Evolutionary conservation across 1,140 invertebrate species (phyloP).

Genomic region (Mizuhopecten yessoensis): DNA sequence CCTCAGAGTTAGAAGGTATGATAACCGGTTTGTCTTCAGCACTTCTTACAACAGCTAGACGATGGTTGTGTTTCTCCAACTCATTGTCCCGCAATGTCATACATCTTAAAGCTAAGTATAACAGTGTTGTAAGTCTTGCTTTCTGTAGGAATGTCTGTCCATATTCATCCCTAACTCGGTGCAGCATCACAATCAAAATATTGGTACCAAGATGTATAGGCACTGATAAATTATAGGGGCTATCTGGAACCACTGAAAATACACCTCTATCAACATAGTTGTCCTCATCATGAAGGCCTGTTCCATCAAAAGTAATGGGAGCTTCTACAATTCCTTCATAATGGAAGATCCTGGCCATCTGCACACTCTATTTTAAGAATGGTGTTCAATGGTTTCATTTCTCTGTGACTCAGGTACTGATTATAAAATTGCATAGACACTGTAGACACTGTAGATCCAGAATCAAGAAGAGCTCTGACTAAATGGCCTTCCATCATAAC

Average conservation of each 20-base stretch:
- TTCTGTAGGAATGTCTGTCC: background rate
- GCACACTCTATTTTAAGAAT: constrained; percentile 61
- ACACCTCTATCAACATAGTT: background rate
- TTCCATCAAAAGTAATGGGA: background rate
- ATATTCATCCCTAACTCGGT: too few relatives aligned
- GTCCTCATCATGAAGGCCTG: too few relatives aligned
- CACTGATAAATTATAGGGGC: constrained; percentile 41
- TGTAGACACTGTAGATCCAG: constrained; percentile 54
- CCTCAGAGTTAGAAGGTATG: constrained; percentile 33
- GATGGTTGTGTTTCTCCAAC: background rate
- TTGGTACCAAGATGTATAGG: constrained; percentile 53
- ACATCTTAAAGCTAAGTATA: background rate
- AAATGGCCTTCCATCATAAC: background rate
- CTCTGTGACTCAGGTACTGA: constrained; percentile 29
- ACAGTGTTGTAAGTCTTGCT: background rate
- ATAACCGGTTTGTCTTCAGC: constrained; percentile 9
- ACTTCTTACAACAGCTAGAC: background rate
- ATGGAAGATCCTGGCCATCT: constrained; percentile 58
- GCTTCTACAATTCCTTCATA: constrained; percentile 60
- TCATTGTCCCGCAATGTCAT: constrained; percentile 49
- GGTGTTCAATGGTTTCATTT: constrained; percentile 44
- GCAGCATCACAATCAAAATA: background rate
- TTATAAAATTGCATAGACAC: constrained; percentile 55
- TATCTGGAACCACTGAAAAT: constrained; percentile 40
- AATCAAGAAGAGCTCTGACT: constrained; percentile 52